Base-by-base conservation (phyloP, 2,797 vertebrate species). In the Thripadectes ignobilis region DNA sequence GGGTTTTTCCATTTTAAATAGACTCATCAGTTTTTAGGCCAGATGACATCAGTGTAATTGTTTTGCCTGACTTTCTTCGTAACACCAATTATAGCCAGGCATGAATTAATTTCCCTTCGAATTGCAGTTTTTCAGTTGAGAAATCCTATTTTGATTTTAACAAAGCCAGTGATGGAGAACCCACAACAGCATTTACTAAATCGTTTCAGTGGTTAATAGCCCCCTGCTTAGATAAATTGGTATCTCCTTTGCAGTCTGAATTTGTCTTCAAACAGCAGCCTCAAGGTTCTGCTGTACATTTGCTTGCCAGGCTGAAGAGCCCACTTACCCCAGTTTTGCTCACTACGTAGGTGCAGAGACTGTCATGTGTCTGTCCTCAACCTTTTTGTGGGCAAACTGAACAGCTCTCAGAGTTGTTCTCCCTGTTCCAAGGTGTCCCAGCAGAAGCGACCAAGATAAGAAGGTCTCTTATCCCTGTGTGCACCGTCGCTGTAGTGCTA, bases 201-300 rank as follows among this genome's bases (percentile, higher is more conserved):
- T 73, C 23, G 65, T 95, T 95, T 80, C 39, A 54, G 85, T 58
- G 18, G 29, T 81, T 95, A 91, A 95, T 97, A 92, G 79, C 71
- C 41, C 71, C 51, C 86, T 85, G 67, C 86, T 82, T 72, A 87
- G 88, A 90, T 46, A 82, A 94, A 92, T 13, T 87, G 29, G 71
- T 39, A 87, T 91, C 63, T 84, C n/a, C 36, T 87, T 84, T 74
- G 55, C 54, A 52, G 48, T 45, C 41, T 82, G 71, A 89, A 26
- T 92, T 83, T 80, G 75, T 83, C 82, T 92, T 75, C 69, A 66
- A 81, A 38, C 14, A 86, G 51, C 57, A 84, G 63, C n/a, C 51
- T 67, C 0, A 1, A 65, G 51, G 20, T n/a, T 21, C 54, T 32
- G 11, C 39, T 58, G 46, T 14, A 9, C 32, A 5, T 58, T 38